These are phyloP conservation scores for Napeogenes sylphis DNA, from an alignment of 2,888 invertebrate species.

Conservation along the genomic window DNA sequence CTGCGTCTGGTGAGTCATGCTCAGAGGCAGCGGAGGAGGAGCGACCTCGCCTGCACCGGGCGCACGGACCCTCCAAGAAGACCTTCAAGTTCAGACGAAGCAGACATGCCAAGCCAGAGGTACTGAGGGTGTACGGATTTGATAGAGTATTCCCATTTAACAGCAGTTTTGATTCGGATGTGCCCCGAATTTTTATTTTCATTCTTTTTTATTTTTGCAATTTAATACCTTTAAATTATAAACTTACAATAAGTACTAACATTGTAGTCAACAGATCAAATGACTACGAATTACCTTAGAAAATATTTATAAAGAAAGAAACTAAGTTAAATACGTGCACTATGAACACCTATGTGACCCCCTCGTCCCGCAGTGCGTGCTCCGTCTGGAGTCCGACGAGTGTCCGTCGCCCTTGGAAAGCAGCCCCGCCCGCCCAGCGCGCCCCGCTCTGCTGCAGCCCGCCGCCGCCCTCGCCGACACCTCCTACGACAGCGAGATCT, in stretches of 20 bases:
- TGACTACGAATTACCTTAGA: no score
- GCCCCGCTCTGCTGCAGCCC: slow-evolving; percentile 45
- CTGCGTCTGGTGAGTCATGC: slow-evolving; percentile 40
- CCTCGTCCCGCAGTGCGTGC: neutral
- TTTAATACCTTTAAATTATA: no score
- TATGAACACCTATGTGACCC: slow-evolving; percentile 38
- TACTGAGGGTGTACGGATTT: slow-evolving; percentile 42
- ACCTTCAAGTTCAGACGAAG: slow-evolving; percentile 93
- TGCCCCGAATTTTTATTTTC: neutral
- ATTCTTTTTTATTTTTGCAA: neutral
- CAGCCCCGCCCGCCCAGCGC: slow-evolving; percentile 56
- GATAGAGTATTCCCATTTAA: no score
- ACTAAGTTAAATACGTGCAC: slow-evolving; percentile 30
- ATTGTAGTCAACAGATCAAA: no score
- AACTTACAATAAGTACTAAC: no score
- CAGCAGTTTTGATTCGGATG: no score
- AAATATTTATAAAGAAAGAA: no score
- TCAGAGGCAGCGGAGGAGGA: slow-evolving; percentile 50
- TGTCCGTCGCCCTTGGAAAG: slow-evolving; percentile 62
- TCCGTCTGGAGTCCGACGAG: slow-evolving; percentile 62
- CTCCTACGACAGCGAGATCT: slow-evolving; percentile 89
- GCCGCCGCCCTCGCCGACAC: slow-evolving; percentile 77
- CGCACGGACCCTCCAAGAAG: slow-evolving; percentile 95
- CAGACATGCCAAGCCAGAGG: slow-evolving; percentile 83
- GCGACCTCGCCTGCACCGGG: slow-evolving; percentile 87